phyloP scores from a whole-genome alignment of 2,113 vertebrate species.

The Gasterosteus nipponicus region DNA sequence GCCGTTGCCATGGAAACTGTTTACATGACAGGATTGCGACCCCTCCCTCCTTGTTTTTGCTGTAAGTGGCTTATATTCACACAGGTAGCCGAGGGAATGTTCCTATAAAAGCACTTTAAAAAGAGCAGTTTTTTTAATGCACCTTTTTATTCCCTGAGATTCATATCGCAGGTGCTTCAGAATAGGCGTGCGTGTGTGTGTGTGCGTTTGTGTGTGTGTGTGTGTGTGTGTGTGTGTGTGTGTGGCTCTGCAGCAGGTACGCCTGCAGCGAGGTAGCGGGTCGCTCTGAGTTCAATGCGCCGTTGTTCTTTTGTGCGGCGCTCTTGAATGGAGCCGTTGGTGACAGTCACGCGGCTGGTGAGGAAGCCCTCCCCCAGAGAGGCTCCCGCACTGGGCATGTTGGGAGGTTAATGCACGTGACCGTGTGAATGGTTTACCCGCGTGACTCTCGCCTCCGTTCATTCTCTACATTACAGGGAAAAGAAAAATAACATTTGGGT shows the following conservation, averaged over 20 bases:
- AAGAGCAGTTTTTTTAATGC: too few species aligned
- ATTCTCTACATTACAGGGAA: background rate
- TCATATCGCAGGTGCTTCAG: too few species aligned
- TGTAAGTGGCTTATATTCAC: conserved; percentile 29
- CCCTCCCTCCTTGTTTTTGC: background rate
- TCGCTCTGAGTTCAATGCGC: conserved; percentile 49
- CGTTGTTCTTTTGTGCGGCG: conserved; percentile 59
- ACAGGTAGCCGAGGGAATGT: conserved; percentile 19
- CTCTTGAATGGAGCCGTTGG: conserved; percentile 48
- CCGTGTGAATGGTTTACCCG: too few species aligned
- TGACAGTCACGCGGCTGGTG: conserved; percentile 54
- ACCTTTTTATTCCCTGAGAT: too few species aligned
- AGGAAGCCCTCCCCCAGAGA: conserved; percentile 13
- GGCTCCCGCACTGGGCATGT: background rate
- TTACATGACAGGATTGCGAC: conserved; percentile 59
- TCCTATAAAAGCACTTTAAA: too few species aligned
- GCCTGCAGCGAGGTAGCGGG: background rate
- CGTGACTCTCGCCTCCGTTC: too few species aligned
- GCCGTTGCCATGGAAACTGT: conserved; percentile 72
- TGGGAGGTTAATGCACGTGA: background rate
- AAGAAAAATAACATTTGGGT: background rate
- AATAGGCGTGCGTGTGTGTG: too few species aligned
- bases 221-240: conserved; percentile 15
- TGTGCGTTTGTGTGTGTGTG: background rate
- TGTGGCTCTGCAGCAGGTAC: too few species aligned